Percentiles rank a stretch among this genome's conserved stretches.
Evolutionary conservation across 2,888 invertebrate genomes (phyloP).

Genomic region (Ormyrus thymus): DNA sequence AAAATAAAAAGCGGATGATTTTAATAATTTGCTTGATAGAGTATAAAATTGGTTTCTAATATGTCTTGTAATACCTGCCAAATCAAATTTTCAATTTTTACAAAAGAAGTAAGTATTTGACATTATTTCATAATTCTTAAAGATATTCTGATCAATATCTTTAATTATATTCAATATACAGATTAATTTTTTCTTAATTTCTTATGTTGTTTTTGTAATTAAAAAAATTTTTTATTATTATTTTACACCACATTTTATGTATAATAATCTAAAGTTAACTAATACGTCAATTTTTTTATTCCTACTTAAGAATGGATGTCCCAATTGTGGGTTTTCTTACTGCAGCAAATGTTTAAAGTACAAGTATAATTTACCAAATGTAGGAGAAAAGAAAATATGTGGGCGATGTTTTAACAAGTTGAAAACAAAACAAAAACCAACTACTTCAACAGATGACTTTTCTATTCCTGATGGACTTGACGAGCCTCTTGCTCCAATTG

Average conservation of each 20-base stretch:
- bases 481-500: slow-evolving; percentile 63
- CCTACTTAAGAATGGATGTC: slow-evolving; percentile 84
- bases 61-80: slow-evolving; percentile 87
- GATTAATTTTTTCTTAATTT: slow-evolving; percentile 1
- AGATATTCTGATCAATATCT: neutral
- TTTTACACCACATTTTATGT: neutral
- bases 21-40: neutral
- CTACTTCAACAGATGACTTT: slow-evolving; percentile 52
- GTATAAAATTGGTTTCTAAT: slow-evolving; percentile 29
- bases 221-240: slow-evolving; percentile 30
- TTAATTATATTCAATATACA: slow-evolving; percentile 1
- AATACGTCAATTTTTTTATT: slow-evolving; percentile 44
- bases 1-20: neutral
- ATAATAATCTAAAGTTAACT: slow-evolving; percentile 8
- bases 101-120: slow-evolving; percentile 80
- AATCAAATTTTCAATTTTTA: slow-evolving; percentile 82
- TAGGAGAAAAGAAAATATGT: slow-evolving; percentile 82
- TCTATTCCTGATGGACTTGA: slow-evolving; percentile 55
- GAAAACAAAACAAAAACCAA: slow-evolving; percentile 38
- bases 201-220: slow-evolving; percentile 47
- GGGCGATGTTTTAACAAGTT: slow-evolving; percentile 76
- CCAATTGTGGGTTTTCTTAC: slow-evolving; percentile 88
- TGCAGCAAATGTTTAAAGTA: slow-evolving; percentile 88
- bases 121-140: neutral
- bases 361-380: slow-evolving; percentile 80